Percentiles rank a stretch among this genome's conserved stretches.
Evolutionary conservation across 2,888 invertebrate genomes (phyloP).

Genomic region (Eucriotettix oculatus): DNA sequence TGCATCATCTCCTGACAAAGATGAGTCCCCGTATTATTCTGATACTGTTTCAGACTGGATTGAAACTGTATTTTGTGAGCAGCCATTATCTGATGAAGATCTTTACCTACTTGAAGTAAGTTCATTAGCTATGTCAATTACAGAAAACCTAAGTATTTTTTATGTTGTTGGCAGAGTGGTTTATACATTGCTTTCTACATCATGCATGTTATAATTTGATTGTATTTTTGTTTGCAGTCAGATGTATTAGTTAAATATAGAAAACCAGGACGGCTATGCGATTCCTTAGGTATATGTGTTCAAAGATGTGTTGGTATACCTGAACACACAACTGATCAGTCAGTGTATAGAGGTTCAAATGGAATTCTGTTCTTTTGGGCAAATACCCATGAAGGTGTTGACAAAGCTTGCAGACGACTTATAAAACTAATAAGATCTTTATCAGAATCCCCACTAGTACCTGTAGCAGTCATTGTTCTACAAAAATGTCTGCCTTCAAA

Average conservation of each 20-base stretch:
- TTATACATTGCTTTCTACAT: too few relatives aligned
- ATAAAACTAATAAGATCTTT: background rate
- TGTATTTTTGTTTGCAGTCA: background rate
- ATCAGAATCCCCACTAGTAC: background rate
- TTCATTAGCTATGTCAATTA: background rate
- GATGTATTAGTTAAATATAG: background rate
- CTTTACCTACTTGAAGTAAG: background rate
- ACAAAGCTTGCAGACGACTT: background rate
- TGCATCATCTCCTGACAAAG: background rate
- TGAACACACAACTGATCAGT: background rate
- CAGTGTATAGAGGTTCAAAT: background rate
- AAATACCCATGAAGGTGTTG: background rate
- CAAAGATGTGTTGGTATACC: background rate
- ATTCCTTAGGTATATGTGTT: background rate
- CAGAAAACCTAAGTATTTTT: too few relatives aligned
- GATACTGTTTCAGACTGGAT: background rate
- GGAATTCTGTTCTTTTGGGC: background rate
- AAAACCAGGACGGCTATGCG: background rate
- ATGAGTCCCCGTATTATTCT: background rate
- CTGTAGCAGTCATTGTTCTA: background rate
- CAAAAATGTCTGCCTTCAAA: background rate
- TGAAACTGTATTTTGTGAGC: background rate
- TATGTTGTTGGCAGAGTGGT: too few relatives aligned
- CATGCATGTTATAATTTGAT: too few relatives aligned
- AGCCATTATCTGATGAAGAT: background rate